Evolutionary conservation across 2,797 vertebrate genomes (phyloP), one percentile per base, ranked within the genome.

Genomic region (Miichthys miiuy): DNA sequence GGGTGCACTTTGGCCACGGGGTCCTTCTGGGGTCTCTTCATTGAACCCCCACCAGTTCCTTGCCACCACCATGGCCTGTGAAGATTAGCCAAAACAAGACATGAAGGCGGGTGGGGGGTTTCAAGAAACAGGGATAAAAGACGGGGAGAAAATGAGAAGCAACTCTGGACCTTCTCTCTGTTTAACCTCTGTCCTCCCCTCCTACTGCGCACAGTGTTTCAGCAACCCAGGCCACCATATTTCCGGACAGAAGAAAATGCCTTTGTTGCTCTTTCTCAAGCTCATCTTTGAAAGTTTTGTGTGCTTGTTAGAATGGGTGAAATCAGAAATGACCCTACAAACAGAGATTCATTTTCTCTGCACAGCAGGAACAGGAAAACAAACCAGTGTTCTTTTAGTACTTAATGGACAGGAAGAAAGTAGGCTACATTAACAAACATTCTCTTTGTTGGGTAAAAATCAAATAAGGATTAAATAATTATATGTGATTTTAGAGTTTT

Each of bases 21-120:
- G 84, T 34, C 61, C 63, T 85, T 83, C 67, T 83, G 86, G 79
- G 87, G 83, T 89, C 79, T 79, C 84, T 73, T 70, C 75, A 68
- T 47, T 71, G 71, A 68, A 72, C 77, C 70, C 67, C 56, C 62
- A 61, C 46, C 14, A 20, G 47, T 38, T 77, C 74, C 51, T 71
- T 18, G 20, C 58, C 77, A 78, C 68, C 57, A 68, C 47, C 30
- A 9, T 9, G n/a, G 75, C 79, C 90, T 92, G 75, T 91, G 87
- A 91, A 92, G 91, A 91, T 89, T 82, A 85, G 81, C 91, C 89
- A 89, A 85, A 92, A 83, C 80, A 87, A 80, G 87, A 82, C 74
- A 67, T 69, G 70, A 68, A 76, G 75, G 75, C 21, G 68, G 85
- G 67, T 18, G 51, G 48, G 73, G 85, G 79, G 57, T 83, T 79